Percentiles rank a stretch among this genome's conserved stretches.
These are phyloP conservation scores for Semaprochilodus insignis DNA, from an alignment of 2,797 vertebrate genomes.

Conservation along the genomic window DNA sequence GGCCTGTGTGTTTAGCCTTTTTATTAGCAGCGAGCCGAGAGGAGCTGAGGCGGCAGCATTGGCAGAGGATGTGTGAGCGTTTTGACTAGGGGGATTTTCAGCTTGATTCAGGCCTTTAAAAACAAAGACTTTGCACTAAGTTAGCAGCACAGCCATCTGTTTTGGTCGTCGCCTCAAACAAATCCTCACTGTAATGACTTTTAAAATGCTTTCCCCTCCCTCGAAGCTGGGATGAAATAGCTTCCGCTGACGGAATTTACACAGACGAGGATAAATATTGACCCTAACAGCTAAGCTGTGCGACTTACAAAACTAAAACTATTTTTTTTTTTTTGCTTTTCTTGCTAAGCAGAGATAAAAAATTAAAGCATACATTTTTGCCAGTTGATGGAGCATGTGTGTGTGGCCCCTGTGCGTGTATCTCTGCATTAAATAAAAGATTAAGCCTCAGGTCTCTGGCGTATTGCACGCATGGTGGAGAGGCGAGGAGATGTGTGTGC, in stretches of 20 bases:
- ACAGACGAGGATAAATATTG: slow-evolving; percentile 56
- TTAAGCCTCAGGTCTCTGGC: slow-evolving; percentile 71
- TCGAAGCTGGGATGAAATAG: slow-evolving; percentile 48
- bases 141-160: slow-evolving; percentile 63
- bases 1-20: slow-evolving; percentile 57
- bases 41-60: slow-evolving; percentile 50
- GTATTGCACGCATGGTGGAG: slow-evolving; percentile 69
- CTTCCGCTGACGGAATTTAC: slow-evolving; percentile 55
- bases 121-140: slow-evolving; percentile 57
- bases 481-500: slow-evolving; percentile 50
- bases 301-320: slow-evolving; percentile 11
- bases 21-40: slow-evolving; percentile 52
- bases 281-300: slow-evolving; percentile 14
- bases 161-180: slow-evolving; percentile 56
- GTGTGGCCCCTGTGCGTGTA: slow-evolving; percentile 61
- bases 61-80: slow-evolving; percentile 52
- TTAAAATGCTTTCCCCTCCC: slow-evolving; percentile 52
- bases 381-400: slow-evolving; percentile 50
- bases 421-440: slow-evolving; percentile 77
- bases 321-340: slow-evolving; percentile 3
- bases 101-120: slow-evolving; percentile 62
- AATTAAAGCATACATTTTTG: slow-evolving; percentile 31
- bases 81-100: slow-evolving; percentile 57
- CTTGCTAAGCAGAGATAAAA: slow-evolving; percentile 24
- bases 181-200: slow-evolving; percentile 56